These are phyloP conservation scores for Cotesia congregata DNA, from an alignment of 2,888 invertebrate genomes.

Conservation along the genomic window DNA sequence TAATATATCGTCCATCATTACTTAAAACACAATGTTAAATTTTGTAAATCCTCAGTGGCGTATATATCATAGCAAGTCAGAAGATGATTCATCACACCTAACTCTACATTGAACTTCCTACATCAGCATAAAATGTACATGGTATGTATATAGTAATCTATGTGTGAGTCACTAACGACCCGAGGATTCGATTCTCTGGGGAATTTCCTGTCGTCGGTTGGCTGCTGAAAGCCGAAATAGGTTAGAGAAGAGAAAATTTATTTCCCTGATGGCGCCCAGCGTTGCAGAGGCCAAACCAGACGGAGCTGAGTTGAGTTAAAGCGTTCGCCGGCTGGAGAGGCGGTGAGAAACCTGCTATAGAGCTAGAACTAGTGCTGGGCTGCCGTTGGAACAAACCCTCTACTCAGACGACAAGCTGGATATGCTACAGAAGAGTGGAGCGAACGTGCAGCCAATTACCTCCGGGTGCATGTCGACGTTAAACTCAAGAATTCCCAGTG, in stretches of 20 bases:
- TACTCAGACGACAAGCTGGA: constrained; percentile 17
- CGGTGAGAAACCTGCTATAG: background rate
- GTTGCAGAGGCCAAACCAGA: constrained; percentile 2
- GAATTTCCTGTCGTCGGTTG: constrained; percentile 33
- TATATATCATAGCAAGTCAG: constrained; percentile 18
- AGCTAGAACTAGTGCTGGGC: background rate
- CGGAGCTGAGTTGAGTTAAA: background rate
- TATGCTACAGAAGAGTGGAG: constrained; percentile 4
- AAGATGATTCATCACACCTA: constrained; percentile 26
- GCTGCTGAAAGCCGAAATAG: constrained; percentile 40
- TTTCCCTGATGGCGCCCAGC: constrained; percentile 40
- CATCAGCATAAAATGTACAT: background rate
- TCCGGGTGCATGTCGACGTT: constrained; percentile 27
- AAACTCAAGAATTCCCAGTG: constrained; percentile 27
- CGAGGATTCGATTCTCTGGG: constrained; percentile 33
- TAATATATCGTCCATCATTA: background rate
- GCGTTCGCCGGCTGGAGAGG: background rate
- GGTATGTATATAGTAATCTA: background rate
- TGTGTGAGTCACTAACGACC: constrained; percentile 24
- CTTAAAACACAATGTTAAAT: background rate
- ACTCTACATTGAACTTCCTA: constrained; percentile 1
- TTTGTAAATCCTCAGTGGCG: constrained; percentile 22
- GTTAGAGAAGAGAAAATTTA: constrained; percentile 42
- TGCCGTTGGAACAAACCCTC: background rate
- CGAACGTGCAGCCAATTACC: constrained; percentile 37